Base-by-base conservation (phyloP, 2,797 vertebrate species). In the Oophaga sylvatica region DNA sequence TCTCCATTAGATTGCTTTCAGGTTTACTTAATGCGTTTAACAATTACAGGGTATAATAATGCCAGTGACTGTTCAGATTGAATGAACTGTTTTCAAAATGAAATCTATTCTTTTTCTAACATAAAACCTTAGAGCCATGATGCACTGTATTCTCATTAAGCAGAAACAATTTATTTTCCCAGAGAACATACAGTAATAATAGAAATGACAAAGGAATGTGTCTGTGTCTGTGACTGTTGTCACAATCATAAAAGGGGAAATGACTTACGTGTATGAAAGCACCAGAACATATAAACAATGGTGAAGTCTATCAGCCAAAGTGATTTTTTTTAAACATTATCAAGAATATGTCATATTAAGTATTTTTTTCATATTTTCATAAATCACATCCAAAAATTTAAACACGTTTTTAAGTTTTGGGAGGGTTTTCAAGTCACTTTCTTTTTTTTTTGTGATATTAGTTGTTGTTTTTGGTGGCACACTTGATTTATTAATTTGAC, bases 21-120 rank as follows among this genome's bases (percentile, higher is more conserved):
- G 8, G 1, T 76, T 60, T 81, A 81, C n/a, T 57, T 88, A 85
- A 85, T 81, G 77, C 63, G 80, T 88, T 84, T 88, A 80, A 80
- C 82, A 88, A 81, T 77, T 77, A 26, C 75, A 56, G n/a, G 26
- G 11, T 77, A 77, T 56, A 77, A 77, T 75, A 87, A 81, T 65
- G 79, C 79, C 79, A 87, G 31, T 31, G n/a, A 65, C 56, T 79
- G 45, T 79, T 68, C 75, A 59, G 31, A 67, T n/a, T 63, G 59
- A 73, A 81, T 53, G 15, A 80, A 85, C 77, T 67, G 62, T 63
- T 79, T 85, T 79, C 62, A 63, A 87, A 60, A 81, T 79, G 85
- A 87, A 81, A 73, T 80, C 78, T 86, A 67, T 80, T 86, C 45
- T 86, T 80, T 75, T 76, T 56, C 57, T 57, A n/a, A 6, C 75